Conservation (phyloP, 2,113 vertebrate species). For the Arenaria interpres region DNA sequence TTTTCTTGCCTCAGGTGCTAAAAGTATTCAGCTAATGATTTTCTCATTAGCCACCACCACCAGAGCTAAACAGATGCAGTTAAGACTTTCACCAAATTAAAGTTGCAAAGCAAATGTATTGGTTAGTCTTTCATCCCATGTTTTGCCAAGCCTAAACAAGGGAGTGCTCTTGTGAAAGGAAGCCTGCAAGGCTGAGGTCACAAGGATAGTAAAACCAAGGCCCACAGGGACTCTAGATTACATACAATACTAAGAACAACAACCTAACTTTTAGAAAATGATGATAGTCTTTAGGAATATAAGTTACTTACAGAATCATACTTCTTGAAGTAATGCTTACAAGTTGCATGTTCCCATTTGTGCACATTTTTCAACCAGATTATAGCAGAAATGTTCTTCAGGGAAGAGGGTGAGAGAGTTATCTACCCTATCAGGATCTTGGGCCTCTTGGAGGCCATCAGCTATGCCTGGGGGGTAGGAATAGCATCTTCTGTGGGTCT, state of each 20-base stretch:
- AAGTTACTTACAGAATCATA: neutral
- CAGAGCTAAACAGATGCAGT: neutral
- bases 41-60: neutral
- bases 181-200: neutral
- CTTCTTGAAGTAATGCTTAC: neutral
- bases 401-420: neutral
- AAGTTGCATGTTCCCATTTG: neutral
- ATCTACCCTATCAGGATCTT: neutral
- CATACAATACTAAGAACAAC: neutral
- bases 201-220: neutral
- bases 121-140: neutral
- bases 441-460: neutral
- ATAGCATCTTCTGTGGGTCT: neutral
- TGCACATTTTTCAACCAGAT: neutral
- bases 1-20: neutral
- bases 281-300: neutral
- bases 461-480: neutral
- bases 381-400: neutral
- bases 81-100: neutral
- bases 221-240: neutral
- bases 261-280: fast-evolving
- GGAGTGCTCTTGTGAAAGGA: neutral
- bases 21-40: neutral
- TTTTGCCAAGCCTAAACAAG: neutral
- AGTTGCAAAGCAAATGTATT: neutral